phyloP scores from a whole-genome alignment of 2,888 invertebrate genomes.

The Leucophora obtusa region DNA sequence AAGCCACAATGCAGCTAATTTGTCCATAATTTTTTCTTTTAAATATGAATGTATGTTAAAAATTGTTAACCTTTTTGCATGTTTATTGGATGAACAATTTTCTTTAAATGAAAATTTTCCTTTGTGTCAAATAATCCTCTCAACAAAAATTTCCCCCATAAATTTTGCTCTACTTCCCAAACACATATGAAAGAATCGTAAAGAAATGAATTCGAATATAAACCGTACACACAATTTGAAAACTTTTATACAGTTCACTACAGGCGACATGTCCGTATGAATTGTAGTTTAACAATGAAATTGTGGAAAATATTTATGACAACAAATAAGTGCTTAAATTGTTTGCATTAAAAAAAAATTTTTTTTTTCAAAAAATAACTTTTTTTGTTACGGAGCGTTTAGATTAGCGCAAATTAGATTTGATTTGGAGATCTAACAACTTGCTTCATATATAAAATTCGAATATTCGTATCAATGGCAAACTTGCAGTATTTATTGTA shows the following conservation, averaged over 20 bases:
- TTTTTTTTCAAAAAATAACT: not conserved
- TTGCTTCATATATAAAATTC: too few relatives aligned
- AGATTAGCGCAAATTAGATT: not conserved
- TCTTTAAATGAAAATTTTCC: conserved; percentile 15
- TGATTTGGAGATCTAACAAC: too few relatives aligned
- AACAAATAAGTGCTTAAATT: conserved; percentile 20
- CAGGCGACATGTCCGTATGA: not conserved
- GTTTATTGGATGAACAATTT: not conserved
- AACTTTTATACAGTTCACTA: not conserved
- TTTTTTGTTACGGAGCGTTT: not conserved
- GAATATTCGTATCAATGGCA: too few relatives aligned
- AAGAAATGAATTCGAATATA: not conserved
- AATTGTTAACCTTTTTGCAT: conserved; percentile 21
- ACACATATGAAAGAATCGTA: conserved; percentile 6
- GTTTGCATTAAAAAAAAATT: not conserved
- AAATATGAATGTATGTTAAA: conserved; percentile 1
- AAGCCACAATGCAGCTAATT: conserved; percentile 24
- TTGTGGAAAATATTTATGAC: conserved; percentile 39
- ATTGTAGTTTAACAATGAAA: conserved; percentile 9
- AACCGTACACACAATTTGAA: conserved; percentile 21
- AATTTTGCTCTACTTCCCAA: conserved; percentile 42
- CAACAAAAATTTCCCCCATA: conserved; percentile 35
- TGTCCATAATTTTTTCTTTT: conserved; percentile 22
- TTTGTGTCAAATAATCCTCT: conserved; percentile 41
- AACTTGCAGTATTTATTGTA: too few relatives aligned